Percentiles rank a stretch among this genome's conserved stretches.
Evolutionary conservation across 2,888 invertebrate genomes (phyloP).

Genomic region (Acanthosepion esculentum): DNA sequence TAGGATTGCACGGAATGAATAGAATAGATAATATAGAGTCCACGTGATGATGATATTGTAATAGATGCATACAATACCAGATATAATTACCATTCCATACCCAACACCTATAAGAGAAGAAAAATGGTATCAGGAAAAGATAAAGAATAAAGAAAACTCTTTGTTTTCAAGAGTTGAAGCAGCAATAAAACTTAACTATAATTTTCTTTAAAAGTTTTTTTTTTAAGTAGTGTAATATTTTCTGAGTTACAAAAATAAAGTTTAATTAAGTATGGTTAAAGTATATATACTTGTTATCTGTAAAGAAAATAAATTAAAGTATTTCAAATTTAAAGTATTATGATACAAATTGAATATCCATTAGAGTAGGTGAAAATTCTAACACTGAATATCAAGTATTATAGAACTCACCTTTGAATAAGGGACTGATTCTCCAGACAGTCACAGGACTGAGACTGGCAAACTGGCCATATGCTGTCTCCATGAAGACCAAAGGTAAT

Average conservation of each 20-base stretch:
- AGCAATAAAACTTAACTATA: not conserved
- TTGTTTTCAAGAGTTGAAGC: not conserved
- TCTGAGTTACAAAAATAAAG: not conserved
- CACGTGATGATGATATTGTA: slow-evolving; percentile 76
- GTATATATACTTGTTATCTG: not conserved
- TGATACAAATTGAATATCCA: not conserved
- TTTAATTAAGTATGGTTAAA: not conserved
- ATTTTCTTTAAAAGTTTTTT: not conserved
- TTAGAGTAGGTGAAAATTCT: not conserved
- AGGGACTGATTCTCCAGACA: slow-evolving; percentile 42
- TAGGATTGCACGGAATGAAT: slow-evolving; percentile 71
- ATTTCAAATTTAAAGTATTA: not conserved
- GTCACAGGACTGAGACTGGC: slow-evolving; percentile 44
- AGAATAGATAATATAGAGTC: slow-evolving; percentile 75
- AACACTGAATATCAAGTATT: no score
- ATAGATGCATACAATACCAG: slow-evolving; percentile 74
- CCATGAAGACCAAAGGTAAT: slow-evolving; percentile 43
- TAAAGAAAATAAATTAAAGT: not conserved
- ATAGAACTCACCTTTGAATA: slow-evolving; percentile 46
- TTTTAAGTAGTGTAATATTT: not conserved
- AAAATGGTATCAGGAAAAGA: not conserved
- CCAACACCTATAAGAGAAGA: slow-evolving; percentile 72
- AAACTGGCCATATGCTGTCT: slow-evolving; percentile 43
- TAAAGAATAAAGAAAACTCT: not conserved
- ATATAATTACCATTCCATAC: slow-evolving; percentile 74